Conservation (phyloP, 2,797 vertebrate genomes). For the Labroides dimidiatus region DNA sequence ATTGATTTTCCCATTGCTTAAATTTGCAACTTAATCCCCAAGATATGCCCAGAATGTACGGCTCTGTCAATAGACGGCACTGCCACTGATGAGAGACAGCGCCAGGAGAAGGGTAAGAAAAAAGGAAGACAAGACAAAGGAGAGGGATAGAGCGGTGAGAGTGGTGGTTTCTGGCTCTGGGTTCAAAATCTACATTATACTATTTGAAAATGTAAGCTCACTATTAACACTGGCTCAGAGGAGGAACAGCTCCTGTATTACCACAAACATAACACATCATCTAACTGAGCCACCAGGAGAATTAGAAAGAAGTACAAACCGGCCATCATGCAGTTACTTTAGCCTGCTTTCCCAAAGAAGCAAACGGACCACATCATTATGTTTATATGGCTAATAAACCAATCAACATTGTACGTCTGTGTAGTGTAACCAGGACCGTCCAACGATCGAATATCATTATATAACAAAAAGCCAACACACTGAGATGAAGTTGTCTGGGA, state of each 20-base stretch:
- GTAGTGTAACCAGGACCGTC: conserved; percentile 68
- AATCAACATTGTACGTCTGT: conserved; percentile 68
- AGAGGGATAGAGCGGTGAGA: conserved; percentile 31
- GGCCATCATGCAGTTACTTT: conserved; percentile 36
- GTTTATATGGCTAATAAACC: conserved; percentile 76
- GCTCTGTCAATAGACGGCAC: conserved; percentile 77
- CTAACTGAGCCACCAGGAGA: conserved; percentile 40
- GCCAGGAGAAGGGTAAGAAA: conserved; percentile 44
- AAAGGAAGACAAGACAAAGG: conserved; percentile 77
- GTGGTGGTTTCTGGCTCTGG: conserved; percentile 47
- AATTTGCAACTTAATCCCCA: conserved; percentile 85
- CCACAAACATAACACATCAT: conserved; percentile 61
- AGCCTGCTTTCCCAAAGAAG: conserved; percentile 45
- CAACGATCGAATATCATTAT: conserved; percentile 77
- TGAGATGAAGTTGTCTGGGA: conserved; percentile 72
- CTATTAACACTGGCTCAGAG: conserved; percentile 55
- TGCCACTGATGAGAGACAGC: conserved; percentile 51
- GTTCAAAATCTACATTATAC: conserved; percentile 38
- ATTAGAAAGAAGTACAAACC: conserved; percentile 29
- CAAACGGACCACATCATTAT: conserved; percentile 60
- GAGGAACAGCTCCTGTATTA: no score
- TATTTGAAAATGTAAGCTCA: conserved; percentile 49
- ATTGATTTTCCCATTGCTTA: conserved; percentile 86
- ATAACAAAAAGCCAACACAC: conserved; percentile 71
- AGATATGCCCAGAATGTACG: conserved; percentile 80